These are phyloP conservation scores for Eulithis testata DNA, from an alignment of 2,888 invertebrate genomes.

Conservation along the genomic window DNA sequence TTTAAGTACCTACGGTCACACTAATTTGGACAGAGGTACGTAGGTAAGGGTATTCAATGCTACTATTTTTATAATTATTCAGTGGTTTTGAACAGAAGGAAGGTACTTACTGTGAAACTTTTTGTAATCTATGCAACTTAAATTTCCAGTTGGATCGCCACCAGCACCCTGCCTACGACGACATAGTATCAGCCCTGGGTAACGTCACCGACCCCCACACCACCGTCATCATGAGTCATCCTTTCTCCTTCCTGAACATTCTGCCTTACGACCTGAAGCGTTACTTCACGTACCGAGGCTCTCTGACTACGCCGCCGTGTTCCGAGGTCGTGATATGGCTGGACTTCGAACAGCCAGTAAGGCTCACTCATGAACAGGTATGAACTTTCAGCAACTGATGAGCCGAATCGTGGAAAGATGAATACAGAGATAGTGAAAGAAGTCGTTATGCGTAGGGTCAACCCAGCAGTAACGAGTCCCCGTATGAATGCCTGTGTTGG, in stretches of 20 bases:
- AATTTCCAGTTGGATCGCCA: constrained; percentile 75
- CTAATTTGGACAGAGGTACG: no score
- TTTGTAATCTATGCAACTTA: not conserved
- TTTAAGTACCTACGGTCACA: no score
- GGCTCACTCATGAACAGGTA: constrained; percentile 88
- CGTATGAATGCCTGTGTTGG: no score
- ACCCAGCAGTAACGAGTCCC: no score
- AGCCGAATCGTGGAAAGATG: no score
- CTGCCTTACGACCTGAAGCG: constrained; percentile 81
- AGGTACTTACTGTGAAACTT: not conserved
- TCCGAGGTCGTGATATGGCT: constrained; percentile 94
- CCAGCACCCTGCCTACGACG: constrained; percentile 82
- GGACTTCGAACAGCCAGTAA: constrained; percentile 90
- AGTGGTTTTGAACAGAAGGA: no score
- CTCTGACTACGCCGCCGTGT: constrained; percentile 94
- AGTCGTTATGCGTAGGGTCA: no score
- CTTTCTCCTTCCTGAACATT: constrained; percentile 83
- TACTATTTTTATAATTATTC: no score
- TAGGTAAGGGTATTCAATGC: no score
- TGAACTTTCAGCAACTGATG: not conserved
- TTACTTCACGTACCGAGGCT: constrained; percentile 94
- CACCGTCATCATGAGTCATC: constrained; percentile 73
- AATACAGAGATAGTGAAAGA: no score
- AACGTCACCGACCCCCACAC: constrained; percentile 83
- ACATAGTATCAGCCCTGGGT: constrained; percentile 83